Evolutionary conservation across 1,140 invertebrate species (phyloP), one percentile per base, ranked within the genome.

Genomic region (Sinella curviseta): DNA sequence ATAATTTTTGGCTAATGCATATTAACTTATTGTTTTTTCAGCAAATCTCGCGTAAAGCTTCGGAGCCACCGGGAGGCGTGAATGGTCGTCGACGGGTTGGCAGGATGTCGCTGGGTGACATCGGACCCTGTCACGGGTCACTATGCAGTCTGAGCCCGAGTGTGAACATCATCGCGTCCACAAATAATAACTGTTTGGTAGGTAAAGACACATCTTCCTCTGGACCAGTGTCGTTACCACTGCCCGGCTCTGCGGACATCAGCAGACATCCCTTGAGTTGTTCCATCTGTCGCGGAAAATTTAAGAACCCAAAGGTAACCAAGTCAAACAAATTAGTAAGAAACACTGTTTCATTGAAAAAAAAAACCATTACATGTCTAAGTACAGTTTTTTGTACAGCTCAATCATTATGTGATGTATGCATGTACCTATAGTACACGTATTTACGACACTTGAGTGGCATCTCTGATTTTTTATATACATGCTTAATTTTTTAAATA

Each of bases 231-330:
- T 70, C 65, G 12, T 30, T 70, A 14, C 65, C 65, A 30, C 65
- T 70, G 30, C 65, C 65, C 2, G 65, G 65, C 12, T 24, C 65
- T 14, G 65, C 65, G n/a, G 65, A 70, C 30, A 70, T 85, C 28
- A 84, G 86, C 82, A 83, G 84, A 76, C 85, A 87, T 34, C 87
- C 88, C 76, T 84, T 89, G 30, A 87, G 86, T 78, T 89, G 88
- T 84, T 86, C 86, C 73, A 88, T 89, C 33, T 86, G 86, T 57
- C 77, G 83, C 28, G 85, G 85, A 16, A 82, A 85, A 77, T 86
- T 83, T 80, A 82, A 81, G 28, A 83, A 85, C 55, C 86, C 86
- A 14, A 86, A 86, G 83, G 85, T 85, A 67, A 80, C n/a, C n/a
- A n/a, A 36, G 30, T 34, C 34, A 12, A 74, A 30, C 26, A n/a